Base-by-base conservation (phyloP, 1,140 invertebrate species). In the Leptopilina boulardi region DNA sequence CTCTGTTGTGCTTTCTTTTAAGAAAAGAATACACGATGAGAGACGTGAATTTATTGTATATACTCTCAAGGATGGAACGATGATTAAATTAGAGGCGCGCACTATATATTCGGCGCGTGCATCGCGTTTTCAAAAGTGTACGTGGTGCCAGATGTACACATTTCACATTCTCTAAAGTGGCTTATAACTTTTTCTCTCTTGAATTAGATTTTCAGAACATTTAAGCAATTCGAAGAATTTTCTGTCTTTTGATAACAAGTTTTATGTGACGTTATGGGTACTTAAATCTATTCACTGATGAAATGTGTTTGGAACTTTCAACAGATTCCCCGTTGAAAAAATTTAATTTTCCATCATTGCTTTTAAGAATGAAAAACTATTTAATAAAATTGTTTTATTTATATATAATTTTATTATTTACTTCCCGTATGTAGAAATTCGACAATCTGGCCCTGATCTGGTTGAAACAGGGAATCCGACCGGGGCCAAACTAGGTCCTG, bases 1-100 rank as follows among this genome's bases (percentile, higher is more conserved):
- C 54, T 56, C 56, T 59, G 56, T 59, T 59, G 56, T 59, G 56
- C 56, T 23, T 59, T 59, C 23, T 59, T 56, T 30, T 30, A 59
- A 59, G 56, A 5, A 5, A 15, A 59, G 23, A 15, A 59, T 59
- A 23, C 56, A 5, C 10, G 10, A 26, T 59, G 19, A 59, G 23
- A 59, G 11, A 26, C 56, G 23, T 59, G 56, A 59, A 59, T 59
- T 59, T 59, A 59, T 59, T 26, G 56, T 59, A 13, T n/a, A n/a
- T 9, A 21, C 56, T 59, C 56, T 59, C 23, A 15, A 3, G n/a
- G 23, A 59, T 59, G 5, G 10, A 59, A 59, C 23, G 21, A 59
- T 59, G 10, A 59, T 59, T 30, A 59, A 59, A 59, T 59, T 59
- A 21, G 11, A 59, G 23, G 8, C 56, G 3, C 13, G 26, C 23